Conservation (phyloP, 2,113 vertebrate genomes). For the Thamnaconus septentrionalis region DNA sequence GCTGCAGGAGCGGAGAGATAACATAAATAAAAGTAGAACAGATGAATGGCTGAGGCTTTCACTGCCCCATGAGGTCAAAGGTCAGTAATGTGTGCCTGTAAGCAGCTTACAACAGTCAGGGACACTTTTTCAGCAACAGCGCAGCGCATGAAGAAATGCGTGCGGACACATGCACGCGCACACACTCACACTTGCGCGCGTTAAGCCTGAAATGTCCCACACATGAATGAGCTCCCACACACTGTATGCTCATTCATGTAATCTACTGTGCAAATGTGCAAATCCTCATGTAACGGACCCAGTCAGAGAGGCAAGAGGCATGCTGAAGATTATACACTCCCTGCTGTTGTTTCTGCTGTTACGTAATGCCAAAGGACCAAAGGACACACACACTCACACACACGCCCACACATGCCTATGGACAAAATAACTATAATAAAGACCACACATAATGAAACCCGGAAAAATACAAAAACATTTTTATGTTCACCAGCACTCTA, state of each 20-base stretch:
- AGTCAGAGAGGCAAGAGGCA: slow-evolving; percentile 36
- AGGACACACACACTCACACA: not conserved
- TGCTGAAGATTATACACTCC: slow-evolving; percentile 37
- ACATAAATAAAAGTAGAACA: not conserved
- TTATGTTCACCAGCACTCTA: not conserved
- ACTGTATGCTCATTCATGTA: slow-evolving; percentile 51
- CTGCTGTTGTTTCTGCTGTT: slow-evolving; percentile 34
- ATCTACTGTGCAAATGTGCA: slow-evolving; percentile 48
- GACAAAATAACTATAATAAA: no score
- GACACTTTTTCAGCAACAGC: slow-evolving; percentile 20
- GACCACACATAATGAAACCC: no score
- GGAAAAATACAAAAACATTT: not conserved
- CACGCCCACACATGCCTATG: not conserved
- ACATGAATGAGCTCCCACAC: slow-evolving; percentile 40
- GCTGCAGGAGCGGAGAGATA: slow-evolving; percentile 3
- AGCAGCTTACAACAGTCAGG: slow-evolving; percentile 53
- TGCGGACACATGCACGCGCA: slow-evolving; percentile 17
- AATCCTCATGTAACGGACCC: slow-evolving; percentile 48
- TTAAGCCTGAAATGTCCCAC: slow-evolving; percentile 40
- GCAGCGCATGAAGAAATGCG: slow-evolving; percentile 5
- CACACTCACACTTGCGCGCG: not conserved
- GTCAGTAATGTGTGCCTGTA: slow-evolving; percentile 55
- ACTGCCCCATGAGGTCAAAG: slow-evolving; percentile 53
- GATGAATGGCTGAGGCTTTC: slow-evolving; percentile 56
- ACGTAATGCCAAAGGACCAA: slow-evolving; percentile 15